Percentiles rank a stretch among this genome's conserved stretches.
These are phyloP conservation scores for Crocuta crocuta DNA, from an alignment of 2,113 vertebrate genomes.

Conservation along the genomic window DNA sequence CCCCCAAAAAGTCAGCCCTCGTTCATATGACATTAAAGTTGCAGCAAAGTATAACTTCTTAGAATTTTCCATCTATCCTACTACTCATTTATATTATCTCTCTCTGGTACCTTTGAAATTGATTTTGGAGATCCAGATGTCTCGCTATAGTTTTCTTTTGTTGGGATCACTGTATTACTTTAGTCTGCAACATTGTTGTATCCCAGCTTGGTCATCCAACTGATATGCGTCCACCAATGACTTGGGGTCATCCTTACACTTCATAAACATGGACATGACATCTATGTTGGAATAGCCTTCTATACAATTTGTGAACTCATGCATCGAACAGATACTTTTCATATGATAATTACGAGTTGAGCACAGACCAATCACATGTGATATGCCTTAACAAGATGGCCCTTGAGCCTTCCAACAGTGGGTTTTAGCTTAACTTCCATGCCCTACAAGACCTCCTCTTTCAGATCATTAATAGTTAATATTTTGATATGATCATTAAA, in stretches of 20 bases:
- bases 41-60: neutral
- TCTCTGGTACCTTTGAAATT: neutral
- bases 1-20: neutral
- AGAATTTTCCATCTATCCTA: neutral
- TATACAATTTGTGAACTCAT: neutral
- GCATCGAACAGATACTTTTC: neutral
- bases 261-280: neutral
- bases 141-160: neutral
- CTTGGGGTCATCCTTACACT: neutral
- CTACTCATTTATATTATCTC: neutral
- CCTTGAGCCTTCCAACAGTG: neutral
- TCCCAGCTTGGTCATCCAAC: neutral
- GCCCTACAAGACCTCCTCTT: neutral
- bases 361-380: neutral
- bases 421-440: neutral
- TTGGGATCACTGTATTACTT: neutral
- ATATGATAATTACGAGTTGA: neutral
- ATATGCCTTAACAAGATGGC: neutral
- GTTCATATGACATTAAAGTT: neutral
- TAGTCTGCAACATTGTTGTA: neutral
- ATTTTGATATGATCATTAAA: neutral
- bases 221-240: neutral
- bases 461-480: neutral
- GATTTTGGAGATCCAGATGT: neutral
- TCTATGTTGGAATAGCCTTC: neutral